Evolutionary conservation across 2,797 vertebrate species (phyloP).

Genomic region (Peromyscus attwateri): DNA sequence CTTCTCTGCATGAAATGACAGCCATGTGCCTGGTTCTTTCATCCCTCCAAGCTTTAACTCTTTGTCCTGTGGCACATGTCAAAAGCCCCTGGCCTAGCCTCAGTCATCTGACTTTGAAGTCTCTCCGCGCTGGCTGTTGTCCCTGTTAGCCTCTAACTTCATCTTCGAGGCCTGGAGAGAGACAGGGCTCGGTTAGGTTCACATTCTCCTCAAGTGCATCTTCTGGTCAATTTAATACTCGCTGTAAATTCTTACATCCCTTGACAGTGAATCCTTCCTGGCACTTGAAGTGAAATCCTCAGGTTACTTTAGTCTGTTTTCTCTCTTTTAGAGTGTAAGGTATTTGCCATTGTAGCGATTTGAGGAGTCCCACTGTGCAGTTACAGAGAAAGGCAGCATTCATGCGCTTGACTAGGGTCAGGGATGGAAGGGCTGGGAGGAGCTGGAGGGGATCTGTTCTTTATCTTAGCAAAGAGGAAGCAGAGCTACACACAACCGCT

Average conservation of each 20-base stretch:
- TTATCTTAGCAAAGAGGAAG: slow-evolving; percentile 46
- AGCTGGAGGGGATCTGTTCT: slow-evolving; percentile 31
- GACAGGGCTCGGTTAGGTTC: neutral
- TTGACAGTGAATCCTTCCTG: slow-evolving; percentile 48
- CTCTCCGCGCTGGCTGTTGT: neutral
- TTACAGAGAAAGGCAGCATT: neutral
- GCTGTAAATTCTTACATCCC: slow-evolving; percentile 56
- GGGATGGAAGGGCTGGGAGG: neutral
- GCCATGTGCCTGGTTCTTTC: neutral
- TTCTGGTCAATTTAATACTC: slow-evolving; percentile 59
- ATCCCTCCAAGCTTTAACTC: neutral
- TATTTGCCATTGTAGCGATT: neutral
- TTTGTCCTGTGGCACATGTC: neutral
- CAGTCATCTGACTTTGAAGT: neutral
- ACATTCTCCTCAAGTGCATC: neutral
- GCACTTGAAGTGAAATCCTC: slow-evolving; percentile 63
- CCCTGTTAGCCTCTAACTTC: neutral
- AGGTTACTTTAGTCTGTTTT: slow-evolving; percentile 52
- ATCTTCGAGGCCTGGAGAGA: neutral
- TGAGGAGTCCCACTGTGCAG: neutral
- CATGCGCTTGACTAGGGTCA: neutral
- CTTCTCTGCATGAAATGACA: slow-evolving; percentile 6
- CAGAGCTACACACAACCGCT: neutral
- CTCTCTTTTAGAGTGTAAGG: slow-evolving; percentile 9
- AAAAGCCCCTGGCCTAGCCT: neutral